A percentile compares a stretch with the other conserved stretches of the same genome.
Conservation (phyloP, 2,113 vertebrate species). For the Macrotus californicus region DNA sequence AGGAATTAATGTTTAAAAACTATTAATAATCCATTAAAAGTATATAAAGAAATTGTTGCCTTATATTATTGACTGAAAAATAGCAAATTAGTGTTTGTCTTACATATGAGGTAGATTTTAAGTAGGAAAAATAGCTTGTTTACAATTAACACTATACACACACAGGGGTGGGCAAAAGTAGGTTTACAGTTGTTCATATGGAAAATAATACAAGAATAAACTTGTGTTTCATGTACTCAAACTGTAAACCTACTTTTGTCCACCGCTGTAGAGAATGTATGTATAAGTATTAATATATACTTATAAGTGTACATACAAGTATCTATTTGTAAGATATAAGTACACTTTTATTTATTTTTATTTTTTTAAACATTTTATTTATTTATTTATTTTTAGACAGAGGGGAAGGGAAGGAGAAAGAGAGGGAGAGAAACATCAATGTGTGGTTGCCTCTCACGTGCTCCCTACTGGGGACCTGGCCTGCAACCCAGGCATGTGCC, state of each 20-base stretch:
- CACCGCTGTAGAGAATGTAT: neutral
- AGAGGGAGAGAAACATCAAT: no score
- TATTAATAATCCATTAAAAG: constrained; percentile 9
- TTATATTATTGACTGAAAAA: constrained; percentile 33
- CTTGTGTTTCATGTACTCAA: neutral
- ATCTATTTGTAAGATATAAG: neutral
- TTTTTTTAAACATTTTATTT: no score
- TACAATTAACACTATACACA: neutral
- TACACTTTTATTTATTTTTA: neutral
- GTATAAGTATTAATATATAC: neutral
- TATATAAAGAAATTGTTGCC: neutral
- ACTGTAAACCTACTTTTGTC: neutral
- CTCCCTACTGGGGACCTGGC: no score
- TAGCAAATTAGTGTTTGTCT: neutral
- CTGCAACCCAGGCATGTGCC: no score
- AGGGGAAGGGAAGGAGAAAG: no score
- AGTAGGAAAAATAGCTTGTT: constrained; percentile 6
- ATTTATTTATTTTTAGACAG: no score
- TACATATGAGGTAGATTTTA: constrained; percentile 21
- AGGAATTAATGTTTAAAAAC: constrained; percentile 33
- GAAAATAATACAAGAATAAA: neutral
- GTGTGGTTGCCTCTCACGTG: no score
- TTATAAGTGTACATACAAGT: neutral
- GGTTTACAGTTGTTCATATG: neutral
- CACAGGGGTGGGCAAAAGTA: neutral